Evolutionary conservation across 2,797 vertebrate species (phyloP), one percentile per base, ranked within the genome.

Genomic region (Enteromius mattozi): DNA sequence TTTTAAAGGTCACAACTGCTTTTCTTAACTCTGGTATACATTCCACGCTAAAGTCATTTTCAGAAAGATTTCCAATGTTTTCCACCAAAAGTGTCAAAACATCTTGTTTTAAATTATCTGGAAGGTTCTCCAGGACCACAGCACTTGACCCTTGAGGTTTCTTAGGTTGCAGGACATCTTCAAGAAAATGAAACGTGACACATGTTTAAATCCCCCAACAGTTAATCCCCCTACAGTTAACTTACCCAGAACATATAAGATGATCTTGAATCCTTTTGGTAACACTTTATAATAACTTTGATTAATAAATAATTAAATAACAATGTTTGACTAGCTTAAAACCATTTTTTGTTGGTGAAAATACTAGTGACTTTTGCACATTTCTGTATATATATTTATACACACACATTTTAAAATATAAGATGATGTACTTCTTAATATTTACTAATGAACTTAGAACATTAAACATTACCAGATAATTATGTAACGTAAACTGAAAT

Each of bases 11-110:
- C 45, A 94, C 66, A 45, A 94, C 93, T 1, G 92, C 92, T 14
- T 33, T 82, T 66, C 30, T 80, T 7, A 42, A 84, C 81, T 94
- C 93, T 72, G 65, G 63, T 84, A 95, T 92, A 13, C 89, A 56
- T 90, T 95, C 94, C 88, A 94, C 45, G 19, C 47, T 77, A 87
- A 82, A 93, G 63, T 71, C 0, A 8, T 49, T 80, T 13, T 93
- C 92, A 0, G 88, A 78, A 76, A 88, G 0, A 2, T 83, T 12
- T 0, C n/a, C 82, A 37, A 94, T 2, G 78, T 70, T 90, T 80
- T 93, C 92, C 89, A 95, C 92, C 84, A 95, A 84, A 88, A 94
- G 84, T 10, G 12, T 19, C 78, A 94, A 86, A 68, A 91, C 3
- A 0, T 94, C 92, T 54, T 3, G 49, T 35, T 69, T 6, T 54